Evolutionary conservation across 2,888 invertebrate genomes (phyloP).

Genomic region (Epinotia ramella): DNA sequence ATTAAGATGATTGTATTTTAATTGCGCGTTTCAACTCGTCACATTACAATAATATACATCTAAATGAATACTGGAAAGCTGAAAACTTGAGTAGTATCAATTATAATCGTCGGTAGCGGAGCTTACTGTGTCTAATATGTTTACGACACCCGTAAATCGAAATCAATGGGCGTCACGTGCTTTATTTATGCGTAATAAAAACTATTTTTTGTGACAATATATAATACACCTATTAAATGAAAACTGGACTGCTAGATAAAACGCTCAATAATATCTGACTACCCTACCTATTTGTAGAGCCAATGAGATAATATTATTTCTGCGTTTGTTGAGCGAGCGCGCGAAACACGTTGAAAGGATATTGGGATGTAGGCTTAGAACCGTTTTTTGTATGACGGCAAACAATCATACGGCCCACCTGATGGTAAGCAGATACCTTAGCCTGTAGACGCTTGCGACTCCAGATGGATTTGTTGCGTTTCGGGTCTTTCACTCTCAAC

Average conservation of each 20-base stretch:
- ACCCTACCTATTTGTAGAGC: no score
- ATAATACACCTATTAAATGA: not conserved
- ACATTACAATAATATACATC: not conserved
- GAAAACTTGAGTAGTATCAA: constrained; percentile 22
- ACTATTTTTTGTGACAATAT: constrained; percentile 52
- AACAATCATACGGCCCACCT: no score
- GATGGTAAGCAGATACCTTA: no score
- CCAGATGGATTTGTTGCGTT: no score
- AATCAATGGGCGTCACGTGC: constrained; percentile 67
- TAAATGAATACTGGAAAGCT: constrained; percentile 5
- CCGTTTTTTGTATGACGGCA: no score
- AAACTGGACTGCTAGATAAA: not conserved
- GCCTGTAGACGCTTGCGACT: no score
- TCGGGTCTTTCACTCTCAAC: no score
- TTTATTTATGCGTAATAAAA: constrained; percentile 71
- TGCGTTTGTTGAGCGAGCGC: no score
- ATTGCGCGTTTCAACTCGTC: not conserved
- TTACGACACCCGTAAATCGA: constrained; percentile 78
- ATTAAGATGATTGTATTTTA: no score
- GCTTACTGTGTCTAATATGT: constrained; percentile 77
- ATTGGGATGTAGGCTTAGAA: no score
- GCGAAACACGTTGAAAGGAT: no score
- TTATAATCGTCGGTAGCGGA: constrained; percentile 62
- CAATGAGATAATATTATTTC: no score
- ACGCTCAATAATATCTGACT: not conserved